Conservation (phyloP, 2,113 vertebrate genomes). For the Prochilodus magdalenae region DNA sequence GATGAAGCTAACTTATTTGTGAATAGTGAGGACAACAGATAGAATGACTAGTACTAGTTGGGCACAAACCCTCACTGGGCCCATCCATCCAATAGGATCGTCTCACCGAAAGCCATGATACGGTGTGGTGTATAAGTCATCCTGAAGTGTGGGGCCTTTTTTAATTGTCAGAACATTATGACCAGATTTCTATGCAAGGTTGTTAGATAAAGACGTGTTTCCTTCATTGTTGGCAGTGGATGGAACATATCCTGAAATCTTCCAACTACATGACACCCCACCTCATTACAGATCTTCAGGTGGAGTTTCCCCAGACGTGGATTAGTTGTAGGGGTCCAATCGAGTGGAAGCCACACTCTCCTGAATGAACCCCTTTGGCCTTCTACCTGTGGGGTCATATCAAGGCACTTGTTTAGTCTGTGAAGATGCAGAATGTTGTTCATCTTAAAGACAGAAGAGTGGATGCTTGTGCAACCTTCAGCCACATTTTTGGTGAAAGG, state of each 20-base stretch:
- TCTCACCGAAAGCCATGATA: no score
- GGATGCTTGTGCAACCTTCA: no score
- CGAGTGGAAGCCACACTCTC: not conserved
- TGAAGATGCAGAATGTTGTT: not conserved
- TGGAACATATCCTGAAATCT: constrained; percentile 17
- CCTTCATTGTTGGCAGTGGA: constrained; percentile 4
- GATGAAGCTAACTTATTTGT: no score
- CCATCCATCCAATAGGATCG: no score
- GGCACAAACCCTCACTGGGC: no score
- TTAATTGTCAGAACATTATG: constrained; percentile 16
- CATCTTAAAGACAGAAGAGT: no score
- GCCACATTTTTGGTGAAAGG: no score
- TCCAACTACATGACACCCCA: constrained; percentile 4
- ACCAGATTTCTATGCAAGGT: constrained; percentile 3
- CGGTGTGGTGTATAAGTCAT: no score
- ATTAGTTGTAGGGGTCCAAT: not conserved
- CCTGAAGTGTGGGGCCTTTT: constrained; percentile 31
- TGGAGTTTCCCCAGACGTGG: no score
- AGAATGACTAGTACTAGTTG: no score
- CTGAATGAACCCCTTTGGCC: not conserved
- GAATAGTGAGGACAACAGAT: no score
- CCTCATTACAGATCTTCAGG: not conserved
- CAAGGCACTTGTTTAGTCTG: not conserved
- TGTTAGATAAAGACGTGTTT: constrained; percentile 34
- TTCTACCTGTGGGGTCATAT: not conserved